These are phyloP conservation scores for Cebus imitator DNA, from an alignment of 2,113 vertebrate species.

Conservation along the genomic window DNA sequence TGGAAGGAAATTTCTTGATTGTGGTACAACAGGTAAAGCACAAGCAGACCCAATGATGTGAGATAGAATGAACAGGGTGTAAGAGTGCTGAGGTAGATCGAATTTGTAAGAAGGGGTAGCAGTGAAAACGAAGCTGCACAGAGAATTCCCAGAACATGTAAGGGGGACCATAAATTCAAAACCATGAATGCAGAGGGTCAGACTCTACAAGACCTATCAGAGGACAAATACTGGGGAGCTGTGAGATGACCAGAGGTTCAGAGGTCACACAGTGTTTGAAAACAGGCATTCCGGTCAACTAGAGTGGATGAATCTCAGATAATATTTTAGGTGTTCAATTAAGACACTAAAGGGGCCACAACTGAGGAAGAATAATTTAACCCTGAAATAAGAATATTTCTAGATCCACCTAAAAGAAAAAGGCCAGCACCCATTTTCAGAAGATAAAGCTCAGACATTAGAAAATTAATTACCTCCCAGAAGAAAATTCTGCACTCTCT, in stretches of 20 bases:
- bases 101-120: background rate
- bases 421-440: background rate
- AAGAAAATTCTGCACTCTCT: background rate
- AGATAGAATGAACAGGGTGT: background rate
- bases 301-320: background rate
- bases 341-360: background rate
- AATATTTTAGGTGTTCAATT: background rate
- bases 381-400: background rate
- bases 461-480: background rate
- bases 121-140: background rate
- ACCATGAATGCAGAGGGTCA: background rate
- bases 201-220: background rate
- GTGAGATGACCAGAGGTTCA: background rate
- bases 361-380: background rate
- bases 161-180: background rate
- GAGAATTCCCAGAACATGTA: background rate
- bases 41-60: background rate
- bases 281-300: background rate
- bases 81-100: rapidly evolving
- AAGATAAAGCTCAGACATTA: background rate
- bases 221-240: background rate
- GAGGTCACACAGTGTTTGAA: background rate
- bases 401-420: background rate
- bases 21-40: background rate
- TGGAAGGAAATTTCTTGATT: background rate